Evolutionary conservation across 2,888 invertebrate species (phyloP).

Genomic region (Mylabris sibirica): DNA sequence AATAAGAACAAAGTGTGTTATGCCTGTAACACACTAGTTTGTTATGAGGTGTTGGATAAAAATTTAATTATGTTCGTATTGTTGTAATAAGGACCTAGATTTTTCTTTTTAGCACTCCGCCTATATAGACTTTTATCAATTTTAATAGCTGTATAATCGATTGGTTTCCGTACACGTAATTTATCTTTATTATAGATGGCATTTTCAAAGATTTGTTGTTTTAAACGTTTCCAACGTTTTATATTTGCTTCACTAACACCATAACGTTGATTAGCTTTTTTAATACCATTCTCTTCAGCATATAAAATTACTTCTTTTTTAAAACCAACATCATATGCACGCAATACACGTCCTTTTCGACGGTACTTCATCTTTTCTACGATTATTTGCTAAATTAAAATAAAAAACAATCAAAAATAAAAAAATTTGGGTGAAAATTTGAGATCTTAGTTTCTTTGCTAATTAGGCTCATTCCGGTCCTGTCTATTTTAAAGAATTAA

Average conservation of each 20-base stretch:
- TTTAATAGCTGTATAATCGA: conserved; percentile 21
- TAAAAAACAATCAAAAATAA: too few species aligned
- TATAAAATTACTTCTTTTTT: conserved; percentile 53
- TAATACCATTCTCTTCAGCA: conserved; percentile 52
- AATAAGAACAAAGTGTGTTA: too few species aligned
- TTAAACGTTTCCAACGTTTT: conserved; percentile 52
- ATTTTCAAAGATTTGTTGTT: conserved; percentile 39
- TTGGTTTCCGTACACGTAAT: conserved; percentile 20
- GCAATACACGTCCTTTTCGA: background rate
- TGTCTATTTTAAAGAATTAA: background rate
- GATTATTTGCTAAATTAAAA: conserved; percentile 8
- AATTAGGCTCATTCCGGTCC: background rate
- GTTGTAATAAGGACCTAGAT: background rate
- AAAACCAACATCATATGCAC: conserved; percentile 48
- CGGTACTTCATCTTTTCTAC: conserved; percentile 1
- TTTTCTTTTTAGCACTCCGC: conserved; percentile 12
- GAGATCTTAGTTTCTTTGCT: too few species aligned
- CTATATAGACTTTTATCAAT: conserved; percentile 1
- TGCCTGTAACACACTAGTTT: too few species aligned
- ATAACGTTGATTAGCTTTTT: conserved; percentile 50
- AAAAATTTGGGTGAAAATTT: too few species aligned
- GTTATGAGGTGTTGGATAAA: too few species aligned
- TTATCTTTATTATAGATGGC: conserved; percentile 26
- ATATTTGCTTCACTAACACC: conserved; percentile 55
- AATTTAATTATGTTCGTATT: too few species aligned